Conservation (phyloP, 2,888 invertebrate species). For the Strigamia maritima region DNA sequence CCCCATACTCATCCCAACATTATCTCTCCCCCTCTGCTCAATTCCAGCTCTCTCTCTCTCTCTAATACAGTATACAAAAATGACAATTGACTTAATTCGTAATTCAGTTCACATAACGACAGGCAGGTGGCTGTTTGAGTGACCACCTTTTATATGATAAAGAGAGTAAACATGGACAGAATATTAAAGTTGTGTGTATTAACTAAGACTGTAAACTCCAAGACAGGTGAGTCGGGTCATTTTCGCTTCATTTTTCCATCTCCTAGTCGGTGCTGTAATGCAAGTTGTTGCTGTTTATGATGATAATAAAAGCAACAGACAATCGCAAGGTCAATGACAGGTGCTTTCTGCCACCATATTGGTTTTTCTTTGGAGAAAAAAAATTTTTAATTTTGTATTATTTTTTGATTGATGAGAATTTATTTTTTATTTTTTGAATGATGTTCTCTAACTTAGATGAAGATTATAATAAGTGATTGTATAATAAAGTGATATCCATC, state of each 20-base stretch:
- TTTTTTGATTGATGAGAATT: too few relatives aligned
- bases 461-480: not conserved
- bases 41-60: not conserved
- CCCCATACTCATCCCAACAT: not conserved
- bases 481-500: conserved; percentile 20
- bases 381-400: too few relatives aligned
- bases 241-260: not conserved
- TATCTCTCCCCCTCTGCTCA: not conserved
- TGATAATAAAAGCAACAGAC: conserved; percentile 19
- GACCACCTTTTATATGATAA: conserved; percentile 22
- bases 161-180: not conserved
- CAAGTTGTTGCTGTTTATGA: not conserved
- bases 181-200: not conserved
- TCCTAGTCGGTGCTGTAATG: not conserved
- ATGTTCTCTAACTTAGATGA: not conserved
- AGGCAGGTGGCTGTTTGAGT: conserved; percentile 23
- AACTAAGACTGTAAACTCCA: not conserved
- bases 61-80: conserved; percentile 7
- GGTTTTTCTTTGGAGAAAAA: not conserved
- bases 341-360: not conserved
- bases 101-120: conserved; percentile 23
- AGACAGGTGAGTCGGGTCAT: not conserved
- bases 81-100: conserved; percentile 6
- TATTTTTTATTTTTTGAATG: not conserved
- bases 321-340: conserved; percentile 12